These are phyloP conservation scores for Eulacestoma nigropectus DNA, from an alignment of 2,113 vertebrate species.

Conservation along the genomic window DNA sequence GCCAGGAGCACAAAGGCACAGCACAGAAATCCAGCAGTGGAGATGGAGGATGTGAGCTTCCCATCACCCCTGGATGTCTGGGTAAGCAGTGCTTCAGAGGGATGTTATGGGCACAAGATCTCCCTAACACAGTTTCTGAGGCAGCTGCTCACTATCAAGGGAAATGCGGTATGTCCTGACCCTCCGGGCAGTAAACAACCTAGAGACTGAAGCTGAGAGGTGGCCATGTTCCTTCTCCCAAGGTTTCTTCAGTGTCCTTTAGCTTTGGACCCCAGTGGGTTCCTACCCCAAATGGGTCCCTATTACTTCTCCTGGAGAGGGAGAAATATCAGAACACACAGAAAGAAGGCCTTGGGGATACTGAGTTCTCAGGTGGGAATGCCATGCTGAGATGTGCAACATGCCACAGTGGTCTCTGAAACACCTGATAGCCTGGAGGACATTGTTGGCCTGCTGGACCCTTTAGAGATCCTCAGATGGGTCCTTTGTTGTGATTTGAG, in stretches of 20 bases:
- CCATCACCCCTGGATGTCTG: neutral
- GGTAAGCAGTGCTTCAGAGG: neutral
- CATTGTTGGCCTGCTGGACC: rapidly evolving
- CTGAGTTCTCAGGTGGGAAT: neutral
- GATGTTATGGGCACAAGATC: neutral
- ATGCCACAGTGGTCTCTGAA: neutral
- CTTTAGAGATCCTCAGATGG: neutral
- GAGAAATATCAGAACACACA: neutral
- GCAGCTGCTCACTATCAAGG: neutral
- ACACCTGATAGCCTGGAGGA: neutral
- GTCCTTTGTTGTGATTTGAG: neutral
- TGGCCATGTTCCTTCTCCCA: neutral
- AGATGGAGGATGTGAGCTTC: neutral
- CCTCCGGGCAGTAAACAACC: neutral
- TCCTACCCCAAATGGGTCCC: neutral
- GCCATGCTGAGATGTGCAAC: neutral
- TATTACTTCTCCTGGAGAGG: neutral
- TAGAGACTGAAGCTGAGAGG: neutral
- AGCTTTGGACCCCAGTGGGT: neutral
- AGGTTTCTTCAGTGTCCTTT: neutral
- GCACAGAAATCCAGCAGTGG: neutral
- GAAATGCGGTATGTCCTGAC: neutral
- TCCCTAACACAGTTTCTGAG: neutral
- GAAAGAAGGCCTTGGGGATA: neutral
- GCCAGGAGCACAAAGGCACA: neutral